Evolutionary conservation across 2,797 vertebrate genomes (phyloP).

Genomic region (Euthynnus affinis): DNA sequence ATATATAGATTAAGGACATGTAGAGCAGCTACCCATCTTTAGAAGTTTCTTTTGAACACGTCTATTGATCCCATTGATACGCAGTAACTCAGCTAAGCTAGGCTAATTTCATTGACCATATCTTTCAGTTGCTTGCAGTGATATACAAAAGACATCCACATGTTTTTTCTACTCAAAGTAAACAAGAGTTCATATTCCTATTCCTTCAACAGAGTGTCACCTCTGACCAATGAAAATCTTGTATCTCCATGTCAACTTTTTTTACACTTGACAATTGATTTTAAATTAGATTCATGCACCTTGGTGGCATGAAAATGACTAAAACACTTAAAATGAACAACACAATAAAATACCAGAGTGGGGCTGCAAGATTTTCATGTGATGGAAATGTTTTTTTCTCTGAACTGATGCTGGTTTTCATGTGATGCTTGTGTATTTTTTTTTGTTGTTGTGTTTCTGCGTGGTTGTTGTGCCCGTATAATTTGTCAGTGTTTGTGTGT

Average conservation of each 20-base stretch:
- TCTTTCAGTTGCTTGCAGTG: not conserved
- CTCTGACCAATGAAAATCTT: not conserved
- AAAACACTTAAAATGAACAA: not conserved
- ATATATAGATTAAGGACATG: not conserved
- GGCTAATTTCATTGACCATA: not conserved
- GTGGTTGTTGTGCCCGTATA: not conserved
- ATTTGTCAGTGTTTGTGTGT: not conserved
- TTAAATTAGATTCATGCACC: not conserved
- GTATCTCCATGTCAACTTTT: not conserved
- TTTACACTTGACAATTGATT: not conserved
- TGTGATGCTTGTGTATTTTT: not conserved
- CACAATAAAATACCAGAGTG: not conserved
- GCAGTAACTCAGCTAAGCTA: not conserved
- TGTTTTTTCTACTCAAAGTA: not conserved
- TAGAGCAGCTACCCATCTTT: not conserved
- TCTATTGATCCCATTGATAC: not conserved
- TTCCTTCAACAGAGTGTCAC: slow-evolving; percentile 5
- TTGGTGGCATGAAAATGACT: not conserved
- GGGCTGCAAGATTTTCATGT: not conserved
- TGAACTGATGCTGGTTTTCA: slow-evolving; percentile 6
- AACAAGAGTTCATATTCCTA: slow-evolving; percentile 1
- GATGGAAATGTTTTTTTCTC: not conserved
- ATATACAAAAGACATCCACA: not conserved
- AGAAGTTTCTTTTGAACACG: not conserved
- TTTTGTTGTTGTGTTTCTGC: not conserved